A percentile compares a stretch with the other conserved stretches of the same genome.
Evolutionary conservation across 2,888 invertebrate genomes (phyloP).

Genomic region (Brachyopa scutellaris): DNA sequence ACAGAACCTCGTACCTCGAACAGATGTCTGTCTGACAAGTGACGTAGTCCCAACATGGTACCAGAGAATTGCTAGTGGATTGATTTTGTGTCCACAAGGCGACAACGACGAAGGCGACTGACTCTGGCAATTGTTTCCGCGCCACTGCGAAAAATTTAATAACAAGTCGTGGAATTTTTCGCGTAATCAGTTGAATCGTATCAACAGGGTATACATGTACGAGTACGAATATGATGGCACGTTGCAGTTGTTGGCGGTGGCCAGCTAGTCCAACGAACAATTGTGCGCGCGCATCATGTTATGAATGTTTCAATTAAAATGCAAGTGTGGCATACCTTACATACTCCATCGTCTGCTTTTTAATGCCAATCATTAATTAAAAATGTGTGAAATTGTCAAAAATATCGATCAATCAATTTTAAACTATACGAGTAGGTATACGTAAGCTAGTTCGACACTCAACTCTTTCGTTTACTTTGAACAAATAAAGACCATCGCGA

Average conservation of each 20-base stretch:
- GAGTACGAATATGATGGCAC: constrained; percentile 42
- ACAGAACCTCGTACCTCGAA: constrained; percentile 61
- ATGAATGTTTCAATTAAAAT: constrained; percentile 74
- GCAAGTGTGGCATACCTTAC: constrained; percentile 73
- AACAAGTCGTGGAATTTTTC: constrained; percentile 67
- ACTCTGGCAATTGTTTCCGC: constrained; percentile 60
- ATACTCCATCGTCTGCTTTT: constrained; percentile 43
- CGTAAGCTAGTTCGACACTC: constrained; percentile 43
- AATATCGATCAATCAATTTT: constrained; percentile 37
- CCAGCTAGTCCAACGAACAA: constrained; percentile 35
- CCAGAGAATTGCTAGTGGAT: constrained; percentile 39
- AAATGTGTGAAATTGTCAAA: constrained; percentile 55
- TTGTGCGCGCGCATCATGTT: constrained; percentile 72
- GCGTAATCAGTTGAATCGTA: constrained; percentile 59
- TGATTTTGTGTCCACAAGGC: constrained; percentile 46
- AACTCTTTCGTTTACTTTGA: constrained; percentile 54
- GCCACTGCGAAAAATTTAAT: constrained; percentile 57
- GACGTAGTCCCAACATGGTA: constrained; percentile 72
- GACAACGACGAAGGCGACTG: constrained; percentile 31
- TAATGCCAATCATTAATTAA: constrained; percentile 64
- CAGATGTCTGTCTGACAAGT: constrained; percentile 71
- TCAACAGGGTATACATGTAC: constrained; percentile 37
- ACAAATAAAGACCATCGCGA: background rate
- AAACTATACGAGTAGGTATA: too few species aligned
- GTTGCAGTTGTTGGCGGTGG: constrained; percentile 39